phyloP scores from a whole-genome alignment of 2,797 vertebrate genomes.

The Bradypodion pumilum region DNA sequence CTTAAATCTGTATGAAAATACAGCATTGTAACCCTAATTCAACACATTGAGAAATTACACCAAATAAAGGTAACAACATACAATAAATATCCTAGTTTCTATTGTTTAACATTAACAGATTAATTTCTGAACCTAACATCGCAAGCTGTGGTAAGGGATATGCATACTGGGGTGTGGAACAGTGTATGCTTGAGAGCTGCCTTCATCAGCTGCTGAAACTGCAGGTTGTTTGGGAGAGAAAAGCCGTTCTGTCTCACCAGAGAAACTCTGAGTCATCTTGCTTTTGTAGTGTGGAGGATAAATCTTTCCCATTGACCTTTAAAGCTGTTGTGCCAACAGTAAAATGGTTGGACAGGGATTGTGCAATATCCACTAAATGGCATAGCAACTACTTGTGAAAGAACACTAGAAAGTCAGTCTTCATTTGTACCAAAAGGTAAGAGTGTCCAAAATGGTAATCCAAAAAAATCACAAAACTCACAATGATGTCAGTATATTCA shows the following conservation, averaged over 20 bases:
- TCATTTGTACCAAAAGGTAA: too few relatives aligned
- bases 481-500: too few relatives aligned
- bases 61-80: too few relatives aligned
- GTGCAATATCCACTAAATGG: not conserved
- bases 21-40: too few relatives aligned
- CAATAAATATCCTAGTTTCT: too few relatives aligned
- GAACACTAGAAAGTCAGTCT: too few relatives aligned
- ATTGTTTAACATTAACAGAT: too few relatives aligned
- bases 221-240: not conserved
- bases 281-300: not conserved
- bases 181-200: not conserved
- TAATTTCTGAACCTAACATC: too few relatives aligned
- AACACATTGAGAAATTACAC: too few relatives aligned
- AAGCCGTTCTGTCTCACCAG: conserved; percentile 2
- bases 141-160: not conserved
- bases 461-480: too few relatives aligned
- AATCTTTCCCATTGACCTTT: conserved; percentile 14
- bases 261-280: not conserved
- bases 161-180: not conserved
- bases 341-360: not conserved
- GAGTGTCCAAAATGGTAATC: too few relatives aligned
- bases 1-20: too few relatives aligned
- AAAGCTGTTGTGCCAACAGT: not conserved
- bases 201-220: not conserved
- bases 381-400: not conserved